Percentiles rank a stretch among this genome's conserved stretches.
Evolutionary conservation across 2,797 vertebrate species (phyloP).

Genomic region (Varecia variegata): DNA sequence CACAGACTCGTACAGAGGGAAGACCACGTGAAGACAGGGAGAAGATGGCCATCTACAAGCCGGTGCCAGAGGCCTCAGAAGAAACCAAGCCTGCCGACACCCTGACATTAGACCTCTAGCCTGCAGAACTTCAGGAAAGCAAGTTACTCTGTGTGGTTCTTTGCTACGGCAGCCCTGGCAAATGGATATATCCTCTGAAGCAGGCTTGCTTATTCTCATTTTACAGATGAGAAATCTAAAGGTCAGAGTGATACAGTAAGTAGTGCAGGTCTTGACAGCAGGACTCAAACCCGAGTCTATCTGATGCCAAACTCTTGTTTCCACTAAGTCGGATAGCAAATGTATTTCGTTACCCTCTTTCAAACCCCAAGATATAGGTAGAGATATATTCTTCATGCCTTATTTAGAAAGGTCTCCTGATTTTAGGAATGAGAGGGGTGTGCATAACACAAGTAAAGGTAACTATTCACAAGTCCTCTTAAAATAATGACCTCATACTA

Average conservation of each 20-base stretch:
- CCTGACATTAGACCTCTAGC: background rate
- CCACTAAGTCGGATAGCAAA: background rate
- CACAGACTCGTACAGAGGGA: background rate
- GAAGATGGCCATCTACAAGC: background rate
- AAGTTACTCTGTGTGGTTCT: background rate
- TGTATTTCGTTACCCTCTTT: background rate
- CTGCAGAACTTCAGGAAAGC: background rate
- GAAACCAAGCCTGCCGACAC: background rate
- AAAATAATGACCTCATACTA: background rate
- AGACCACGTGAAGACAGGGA: background rate
- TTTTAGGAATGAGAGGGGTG: background rate
- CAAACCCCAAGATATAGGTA: background rate
- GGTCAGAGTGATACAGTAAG: background rate
- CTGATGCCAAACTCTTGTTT: background rate
- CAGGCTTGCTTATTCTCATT: background rate
- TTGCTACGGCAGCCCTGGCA: background rate
- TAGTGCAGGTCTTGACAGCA: background rate
- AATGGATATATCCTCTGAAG: background rate
- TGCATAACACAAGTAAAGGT: background rate
- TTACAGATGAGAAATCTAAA: background rate
- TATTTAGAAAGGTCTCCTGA: background rate
- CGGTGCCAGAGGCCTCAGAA: background rate
- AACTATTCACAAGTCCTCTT: background rate
- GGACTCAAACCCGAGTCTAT: background rate
- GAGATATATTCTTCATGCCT: background rate